Evolutionary conservation across 2,113 vertebrate species (phyloP), one percentile per base, ranked within the genome.

Genomic region (Glaucomys volans): DNA sequence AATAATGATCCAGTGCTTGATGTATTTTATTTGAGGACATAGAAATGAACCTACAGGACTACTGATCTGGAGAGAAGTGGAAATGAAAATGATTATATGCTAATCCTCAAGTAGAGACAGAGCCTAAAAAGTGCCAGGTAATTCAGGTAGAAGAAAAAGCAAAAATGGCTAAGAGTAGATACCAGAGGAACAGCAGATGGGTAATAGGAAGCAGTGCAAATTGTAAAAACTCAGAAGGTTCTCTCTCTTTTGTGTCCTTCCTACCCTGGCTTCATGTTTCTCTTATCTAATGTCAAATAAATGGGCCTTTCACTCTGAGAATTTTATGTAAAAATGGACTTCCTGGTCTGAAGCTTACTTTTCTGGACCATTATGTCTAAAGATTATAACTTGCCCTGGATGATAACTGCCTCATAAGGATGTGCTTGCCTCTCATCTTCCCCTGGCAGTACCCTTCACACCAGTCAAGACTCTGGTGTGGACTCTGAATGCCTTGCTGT

Each of bases 401-500:
- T 40, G 20, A 28, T 52, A n/a, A 24, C 57, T 62, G 10, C 26
- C 28, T 47, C 11, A 28, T 20, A 7, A 35, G 37, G 8, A 0
- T 5, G 8, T 0, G 0, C 3, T 0, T 37, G 10, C 16, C 22
- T 40, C 30, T 8, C 20, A 1, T 4, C 22, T 26, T 62, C 26
- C 4, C 18, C 17, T 8, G 2, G 40, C 8, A 11, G 16, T 11
- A 10, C n/a, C 4, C 69, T 44, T n/a, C n/a, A 18, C 8, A 26
- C 12, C 52, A 20, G 50, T 37, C 18, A 10, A 30, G 3, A 35
- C 32, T 20, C 30, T 75, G 28, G 4, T 44, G 28, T 24, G n/a
- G 44, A 12, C 57, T 40, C 8, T 40, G 8, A 26, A 9, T 62
- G 9, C 5, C 1, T 10, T 26, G 4, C 40, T 8, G 1, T 59